Percentiles rank a stretch among this genome's conserved stretches.
Evolutionary conservation across 2,113 vertebrate genomes (phyloP).

Genomic region (Oenanthe melanoleuca): DNA sequence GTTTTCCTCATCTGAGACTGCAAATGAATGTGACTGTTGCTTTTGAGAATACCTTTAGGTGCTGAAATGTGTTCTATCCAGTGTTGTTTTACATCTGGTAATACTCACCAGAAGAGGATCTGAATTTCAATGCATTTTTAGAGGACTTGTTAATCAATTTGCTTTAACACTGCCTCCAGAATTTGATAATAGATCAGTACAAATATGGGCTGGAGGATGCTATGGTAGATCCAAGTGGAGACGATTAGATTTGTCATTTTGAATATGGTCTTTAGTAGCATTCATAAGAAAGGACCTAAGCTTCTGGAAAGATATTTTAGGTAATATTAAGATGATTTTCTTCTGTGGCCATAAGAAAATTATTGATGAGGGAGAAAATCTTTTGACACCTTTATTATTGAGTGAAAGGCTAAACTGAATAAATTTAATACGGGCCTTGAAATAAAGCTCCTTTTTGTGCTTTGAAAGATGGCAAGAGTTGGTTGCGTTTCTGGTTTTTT

Average conservation of each 20-base stretch:
- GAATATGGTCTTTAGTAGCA: neutral
- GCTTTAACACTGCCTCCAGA: neutral
- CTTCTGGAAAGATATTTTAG: neutral
- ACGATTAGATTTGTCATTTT: neutral
- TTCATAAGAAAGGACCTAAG: neutral
- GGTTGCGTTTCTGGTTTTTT: neutral
- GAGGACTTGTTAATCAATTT: neutral
- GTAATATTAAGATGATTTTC: neutral
- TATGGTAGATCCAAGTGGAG: neutral
- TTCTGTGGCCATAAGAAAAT: neutral
- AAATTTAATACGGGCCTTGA: neutral
- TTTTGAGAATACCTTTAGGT: neutral
- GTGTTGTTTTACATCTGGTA: neutral
- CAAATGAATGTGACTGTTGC: neutral
- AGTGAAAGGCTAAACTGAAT: neutral
- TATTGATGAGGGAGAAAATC: fast-evolving
- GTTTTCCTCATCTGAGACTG: neutral
- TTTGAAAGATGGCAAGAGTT: neutral
- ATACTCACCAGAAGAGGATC: neutral
- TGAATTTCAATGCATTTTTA: slow-evolving; percentile 15
- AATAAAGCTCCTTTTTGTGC: neutral
- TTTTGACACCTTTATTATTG: neutral
- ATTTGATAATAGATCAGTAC: neutral
- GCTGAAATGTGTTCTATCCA: neutral
- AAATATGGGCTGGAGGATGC: neutral